These are phyloP conservation scores for Cuniculus paca DNA, from an alignment of 2,797 vertebrate species.

Conservation along the genomic window DNA sequence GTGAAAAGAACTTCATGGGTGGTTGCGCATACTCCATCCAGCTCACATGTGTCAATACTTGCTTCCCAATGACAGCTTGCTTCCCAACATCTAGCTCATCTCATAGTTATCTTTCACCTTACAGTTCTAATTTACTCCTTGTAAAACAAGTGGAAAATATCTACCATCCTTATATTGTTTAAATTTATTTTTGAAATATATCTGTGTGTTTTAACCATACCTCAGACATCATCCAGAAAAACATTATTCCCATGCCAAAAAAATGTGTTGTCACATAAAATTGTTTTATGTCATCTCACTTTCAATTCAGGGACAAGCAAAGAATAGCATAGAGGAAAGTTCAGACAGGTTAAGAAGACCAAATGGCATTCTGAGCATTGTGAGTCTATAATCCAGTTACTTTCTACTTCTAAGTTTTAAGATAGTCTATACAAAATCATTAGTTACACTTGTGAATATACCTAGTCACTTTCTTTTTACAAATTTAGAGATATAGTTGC, in stretches of 20 bases:
- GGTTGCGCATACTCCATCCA: accelerated
- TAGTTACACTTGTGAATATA: background rate
- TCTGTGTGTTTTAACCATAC: background rate
- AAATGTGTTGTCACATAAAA: background rate
- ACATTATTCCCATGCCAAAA: background rate
- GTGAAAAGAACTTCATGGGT: background rate
- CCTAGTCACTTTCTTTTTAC: background rate
- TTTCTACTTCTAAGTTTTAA: background rate
- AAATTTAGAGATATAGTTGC: background rate
- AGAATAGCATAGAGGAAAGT: no score
- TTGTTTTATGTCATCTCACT: background rate
- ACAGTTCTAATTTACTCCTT: no score
- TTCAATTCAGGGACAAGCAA: background rate
- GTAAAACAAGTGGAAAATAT: background rate
- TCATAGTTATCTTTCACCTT: background rate
- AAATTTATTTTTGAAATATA: background rate
- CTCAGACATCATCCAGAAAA: background rate
- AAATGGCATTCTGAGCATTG: background rate
- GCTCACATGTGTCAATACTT: accelerated
- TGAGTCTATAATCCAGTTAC: background rate
- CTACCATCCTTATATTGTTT: background rate
- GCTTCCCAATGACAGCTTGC: background rate
- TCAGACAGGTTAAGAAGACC: background rate
- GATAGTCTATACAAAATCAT: background rate
- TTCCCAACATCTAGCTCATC: background rate